Base-by-base conservation (phyloP, 2,888 invertebrate genomes). In the Bellardia pandia region DNA sequence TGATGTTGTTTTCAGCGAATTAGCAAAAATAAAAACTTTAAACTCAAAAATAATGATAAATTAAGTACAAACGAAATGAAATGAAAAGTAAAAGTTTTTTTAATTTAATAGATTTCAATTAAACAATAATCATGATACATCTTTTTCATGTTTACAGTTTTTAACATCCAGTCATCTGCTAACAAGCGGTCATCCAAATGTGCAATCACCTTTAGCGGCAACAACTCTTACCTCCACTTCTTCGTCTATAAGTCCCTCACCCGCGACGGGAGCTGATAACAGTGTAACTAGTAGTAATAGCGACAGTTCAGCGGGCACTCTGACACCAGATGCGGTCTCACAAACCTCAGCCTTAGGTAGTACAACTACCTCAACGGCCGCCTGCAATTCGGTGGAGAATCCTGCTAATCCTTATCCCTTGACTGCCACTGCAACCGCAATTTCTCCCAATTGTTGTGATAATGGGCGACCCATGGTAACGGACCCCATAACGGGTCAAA, bases 381-480 rank as follows among this genome's bases (percentile, higher is more conserved):
- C 87, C 23, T 85, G 87, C 0, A 58, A 62, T 53, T 86, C 86
- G 0, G 51, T 78, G 3, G 88, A 84, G 23, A 86, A 83, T 71
- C 75, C 78, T 30, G 2, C 86, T 9, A 80, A 86, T 84, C 2
- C 62, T 40, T 88, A 85, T 85, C 76, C 85, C 2, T n/a, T 84
- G 13, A 76, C 82, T 2, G 74, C 72, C 33, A 58, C 72, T 11
- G 78, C 86, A 72, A 58, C 72, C 5, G 78, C 86, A 72, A 77
- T 74, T 5, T 56, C 86, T 8, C 62, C 85, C 89, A 94, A 96
- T 85, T 98, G 98, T 94, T 98, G 98, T 94, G 98, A 98, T 93
- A 97, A 97, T 89, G 98, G 98, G 62, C 95, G 98, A 88, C 98
- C 98, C 89, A 96, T 98, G 94, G 97, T 98, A 94, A 97, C 98